These are phyloP conservation scores for Aphaenogaster rudis DNA, from an alignment of 1,140 invertebrate species.

Conservation along the genomic window DNA sequence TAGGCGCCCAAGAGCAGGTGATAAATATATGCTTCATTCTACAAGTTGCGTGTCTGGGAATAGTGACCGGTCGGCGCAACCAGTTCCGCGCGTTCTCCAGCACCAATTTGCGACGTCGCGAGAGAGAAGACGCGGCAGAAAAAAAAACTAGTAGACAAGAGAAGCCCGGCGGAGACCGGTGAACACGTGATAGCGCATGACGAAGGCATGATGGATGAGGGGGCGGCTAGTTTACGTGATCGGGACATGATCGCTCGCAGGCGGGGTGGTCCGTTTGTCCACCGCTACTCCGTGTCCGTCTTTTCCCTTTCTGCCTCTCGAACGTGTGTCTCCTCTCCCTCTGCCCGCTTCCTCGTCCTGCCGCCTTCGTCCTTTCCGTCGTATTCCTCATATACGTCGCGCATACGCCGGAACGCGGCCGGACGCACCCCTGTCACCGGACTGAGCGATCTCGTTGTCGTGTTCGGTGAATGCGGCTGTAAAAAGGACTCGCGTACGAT, in stretches of 20 bases:
- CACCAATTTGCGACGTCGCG: conserved; percentile 68
- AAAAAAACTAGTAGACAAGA: conserved; percentile 44
- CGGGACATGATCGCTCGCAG: conserved; percentile 84
- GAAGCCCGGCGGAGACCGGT: conserved; percentile 59
- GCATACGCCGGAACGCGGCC: conserved; percentile 49
- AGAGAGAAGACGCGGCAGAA: conserved; percentile 26
- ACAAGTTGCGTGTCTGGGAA: conserved; percentile 1
- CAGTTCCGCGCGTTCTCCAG: conserved; percentile 59
- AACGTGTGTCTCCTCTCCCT: conserved; percentile 42
- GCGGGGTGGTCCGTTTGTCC: conserved; percentile 85
- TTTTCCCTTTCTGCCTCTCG: conserved; percentile 71
- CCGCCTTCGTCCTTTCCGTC: conserved; percentile 21
- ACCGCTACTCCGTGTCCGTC: conserved; percentile 67
- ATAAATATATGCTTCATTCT: conserved; percentile 31
- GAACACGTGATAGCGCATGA: conserved; percentile 78
- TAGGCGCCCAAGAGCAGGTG: neutral
- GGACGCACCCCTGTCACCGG: conserved; percentile 81
- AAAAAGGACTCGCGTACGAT: conserved; percentile 54
- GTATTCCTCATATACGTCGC: conserved; percentile 35
- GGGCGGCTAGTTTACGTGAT: conserved; percentile 87
- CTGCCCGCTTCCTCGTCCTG: conserved; percentile 40
- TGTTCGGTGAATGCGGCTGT: conserved; percentile 75
- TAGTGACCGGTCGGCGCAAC: conserved; percentile 43
- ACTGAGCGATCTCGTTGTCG: conserved; percentile 85
- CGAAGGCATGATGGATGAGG: conserved; percentile 86